Evolutionary conservation across 2,113 vertebrate species (phyloP).

Genomic region (Hoplias malabaricus): DNA sequence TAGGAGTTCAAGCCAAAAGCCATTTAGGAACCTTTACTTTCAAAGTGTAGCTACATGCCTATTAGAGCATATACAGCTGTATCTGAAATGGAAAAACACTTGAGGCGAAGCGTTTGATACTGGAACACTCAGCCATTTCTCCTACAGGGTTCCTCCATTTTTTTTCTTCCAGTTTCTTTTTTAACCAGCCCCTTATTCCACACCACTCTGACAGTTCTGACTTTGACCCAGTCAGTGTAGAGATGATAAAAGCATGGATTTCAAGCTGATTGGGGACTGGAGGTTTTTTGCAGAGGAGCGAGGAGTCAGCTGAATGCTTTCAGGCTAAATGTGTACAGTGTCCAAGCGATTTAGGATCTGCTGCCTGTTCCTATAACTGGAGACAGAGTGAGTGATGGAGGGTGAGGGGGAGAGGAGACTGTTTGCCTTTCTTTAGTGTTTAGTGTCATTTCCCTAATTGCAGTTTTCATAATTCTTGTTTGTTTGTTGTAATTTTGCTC

Average conservation of each 20-base stretch:
- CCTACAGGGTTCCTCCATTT: conserved; percentile 3
- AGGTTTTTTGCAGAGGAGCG: conserved; percentile 24
- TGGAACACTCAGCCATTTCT: background rate
- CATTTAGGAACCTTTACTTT: background rate
- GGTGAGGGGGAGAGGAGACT: background rate
- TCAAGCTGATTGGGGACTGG: conserved; percentile 18
- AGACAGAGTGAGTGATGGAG: conserved; percentile 8
- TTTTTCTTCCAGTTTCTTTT: conserved; percentile 17
- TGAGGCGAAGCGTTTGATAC: conserved; percentile 14
- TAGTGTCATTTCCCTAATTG: background rate
- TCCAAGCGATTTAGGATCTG: conserved; percentile 36
- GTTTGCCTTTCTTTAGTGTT: background rate
- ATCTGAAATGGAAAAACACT: background rate
- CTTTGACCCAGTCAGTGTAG: conserved; percentile 24
- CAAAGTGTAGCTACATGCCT: background rate
- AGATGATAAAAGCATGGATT: conserved; percentile 16
- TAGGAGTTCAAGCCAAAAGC: too few relatives aligned
- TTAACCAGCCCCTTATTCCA: conserved; percentile 23
- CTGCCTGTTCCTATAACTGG: conserved; percentile 17
- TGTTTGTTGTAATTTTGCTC: background rate
- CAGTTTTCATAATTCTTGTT: background rate
- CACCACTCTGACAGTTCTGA: background rate
- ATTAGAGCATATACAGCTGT: background rate
- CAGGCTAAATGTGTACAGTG: conserved; percentile 28
- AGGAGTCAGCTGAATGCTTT: conserved; percentile 33